Percentiles rank a stretch among this genome's conserved stretches.
phyloP scores from a whole-genome alignment of 2,888 invertebrate genomes.

The Omphaloscelis lunosa region DNA sequence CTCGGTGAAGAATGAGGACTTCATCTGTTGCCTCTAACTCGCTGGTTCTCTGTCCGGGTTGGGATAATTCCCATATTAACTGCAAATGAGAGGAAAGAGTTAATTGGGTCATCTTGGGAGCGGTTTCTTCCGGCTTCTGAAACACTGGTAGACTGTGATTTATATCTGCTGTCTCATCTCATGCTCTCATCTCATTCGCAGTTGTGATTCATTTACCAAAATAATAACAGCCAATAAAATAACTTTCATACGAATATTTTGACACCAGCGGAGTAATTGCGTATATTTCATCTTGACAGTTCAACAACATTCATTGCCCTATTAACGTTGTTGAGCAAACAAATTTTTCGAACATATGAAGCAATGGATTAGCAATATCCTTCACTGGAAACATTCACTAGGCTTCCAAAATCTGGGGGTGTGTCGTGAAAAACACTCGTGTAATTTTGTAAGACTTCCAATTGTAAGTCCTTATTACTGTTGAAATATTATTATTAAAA shows the following conservation, averaged over 20 bases:
- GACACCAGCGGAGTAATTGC: neutral
- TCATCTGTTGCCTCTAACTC: constrained; percentile 76
- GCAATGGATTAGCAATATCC: too few relatives aligned
- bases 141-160: neutral
- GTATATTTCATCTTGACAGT: too few relatives aligned
- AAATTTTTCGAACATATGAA: too few relatives aligned
- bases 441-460: neutral
- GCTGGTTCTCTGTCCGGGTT: constrained; percentile 71
- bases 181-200: too few relatives aligned
- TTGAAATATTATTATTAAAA: too few relatives aligned
- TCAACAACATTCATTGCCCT: too few relatives aligned
- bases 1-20: constrained; percentile 71
- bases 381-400: neutral
- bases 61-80: constrained; percentile 81
- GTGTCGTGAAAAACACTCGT: neutral
- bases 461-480: neutral
- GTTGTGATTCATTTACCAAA: neutral
- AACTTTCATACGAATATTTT: neutral
- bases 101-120: too few relatives aligned
- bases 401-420: too few relatives aligned
- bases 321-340: too few relatives aligned
- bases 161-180: neutral
- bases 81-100: constrained; percentile 61
- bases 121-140: neutral
- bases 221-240: neutral